These are phyloP conservation scores for Leptopilina syphax DNA, from an alignment of 2,888 invertebrate species.

Conservation along the genomic window DNA sequence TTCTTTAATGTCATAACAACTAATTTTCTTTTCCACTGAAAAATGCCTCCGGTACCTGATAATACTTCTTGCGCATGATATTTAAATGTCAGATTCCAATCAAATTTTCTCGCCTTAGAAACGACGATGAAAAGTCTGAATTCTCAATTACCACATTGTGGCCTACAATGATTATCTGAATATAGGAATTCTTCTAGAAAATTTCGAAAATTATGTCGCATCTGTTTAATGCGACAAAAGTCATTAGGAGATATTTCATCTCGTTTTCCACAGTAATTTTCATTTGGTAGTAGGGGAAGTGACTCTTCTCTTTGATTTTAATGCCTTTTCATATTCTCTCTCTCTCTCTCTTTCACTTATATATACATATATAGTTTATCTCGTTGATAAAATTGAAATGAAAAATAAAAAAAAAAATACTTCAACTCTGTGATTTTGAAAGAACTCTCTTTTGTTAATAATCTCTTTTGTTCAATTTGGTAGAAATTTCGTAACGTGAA, in stretches of 20 bases:
- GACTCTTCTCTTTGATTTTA: slow-evolving; percentile 10
- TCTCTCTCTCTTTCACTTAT: background rate
- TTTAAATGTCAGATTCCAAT: slow-evolving; percentile 53
- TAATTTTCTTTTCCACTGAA: background rate
- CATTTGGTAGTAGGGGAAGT: slow-evolving; percentile 18
- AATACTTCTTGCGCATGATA: slow-evolving; percentile 43
- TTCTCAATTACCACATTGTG: slow-evolving; percentile 54
- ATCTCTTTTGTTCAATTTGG: slow-evolving; percentile 11
- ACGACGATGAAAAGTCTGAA: slow-evolving; percentile 47
- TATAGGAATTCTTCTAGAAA: slow-evolving; percentile 42
- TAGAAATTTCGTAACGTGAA: background rate
- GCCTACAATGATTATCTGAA: slow-evolving; percentile 38
- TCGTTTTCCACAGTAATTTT: slow-evolving; percentile 2
- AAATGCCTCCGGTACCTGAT: slow-evolving; percentile 44
- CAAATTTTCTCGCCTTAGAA: slow-evolving; percentile 17
- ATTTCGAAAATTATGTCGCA: slow-evolving; percentile 46
- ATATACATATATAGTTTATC: background rate
- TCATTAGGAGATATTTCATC: slow-evolving; percentile 36
- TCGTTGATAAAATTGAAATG: background rate
- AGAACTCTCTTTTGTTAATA: slow-evolving; percentile 25
- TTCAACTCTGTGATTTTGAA: background rate
- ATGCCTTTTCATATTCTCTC: slow-evolving; percentile 7
- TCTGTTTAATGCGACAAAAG: slow-evolving; percentile 55
- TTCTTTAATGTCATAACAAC: too few relatives aligned
- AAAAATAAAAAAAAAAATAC: background rate